Evolutionary conservation across 2,113 vertebrate species (phyloP), one percentile per base, ranked within the genome.

Genomic region (Orycteropus afer): DNA sequence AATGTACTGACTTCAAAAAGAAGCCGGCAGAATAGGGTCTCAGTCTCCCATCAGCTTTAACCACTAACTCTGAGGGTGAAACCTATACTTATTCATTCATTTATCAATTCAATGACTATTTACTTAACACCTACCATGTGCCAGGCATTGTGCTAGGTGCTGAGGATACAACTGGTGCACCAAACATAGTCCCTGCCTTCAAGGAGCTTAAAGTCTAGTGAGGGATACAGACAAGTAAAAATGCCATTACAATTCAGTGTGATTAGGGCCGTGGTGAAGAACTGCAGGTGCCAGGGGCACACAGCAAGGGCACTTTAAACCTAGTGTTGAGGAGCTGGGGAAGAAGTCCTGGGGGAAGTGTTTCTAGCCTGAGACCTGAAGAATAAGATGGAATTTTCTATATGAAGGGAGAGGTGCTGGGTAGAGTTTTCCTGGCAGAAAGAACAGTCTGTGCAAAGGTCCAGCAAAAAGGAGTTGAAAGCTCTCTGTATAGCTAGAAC

Each of bases 1-100:
- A 81, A 63, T 65, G n/a, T 53, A 27, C 7, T 55, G 65, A 69
- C 27, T 57, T 81, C 23, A 65, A 2, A 65, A 42, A 86, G 32
- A 78, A 86, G 40, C 25, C n/a, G 59, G 86, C 13, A 80, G 37
- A 82, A 69, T n/a, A 86, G 84, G 57, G 57, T 93, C 63, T 88
- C 11, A 6, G 13, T 90, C 74, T 86, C 23, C 92, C 29, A 37
- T 49, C 78, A 78, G 4, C 9, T 65, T 84, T 32, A 61, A 14
- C 53, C 51, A 25, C 42, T n/a, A 20, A 42, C 17, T 17, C 4
- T 34, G 86, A 86, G 71, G 20, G 29, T 53, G 65, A 71, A 55
- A 57, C 12, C 45, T n/a, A 1, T 69, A 25, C 27, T 89, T 18
- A 67, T 65, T 79, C 82, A 49, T 53, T 89, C 13, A 7, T 23